Base-by-base conservation (phyloP, 1,140 invertebrate species). In the Maniola jurtina region DNA sequence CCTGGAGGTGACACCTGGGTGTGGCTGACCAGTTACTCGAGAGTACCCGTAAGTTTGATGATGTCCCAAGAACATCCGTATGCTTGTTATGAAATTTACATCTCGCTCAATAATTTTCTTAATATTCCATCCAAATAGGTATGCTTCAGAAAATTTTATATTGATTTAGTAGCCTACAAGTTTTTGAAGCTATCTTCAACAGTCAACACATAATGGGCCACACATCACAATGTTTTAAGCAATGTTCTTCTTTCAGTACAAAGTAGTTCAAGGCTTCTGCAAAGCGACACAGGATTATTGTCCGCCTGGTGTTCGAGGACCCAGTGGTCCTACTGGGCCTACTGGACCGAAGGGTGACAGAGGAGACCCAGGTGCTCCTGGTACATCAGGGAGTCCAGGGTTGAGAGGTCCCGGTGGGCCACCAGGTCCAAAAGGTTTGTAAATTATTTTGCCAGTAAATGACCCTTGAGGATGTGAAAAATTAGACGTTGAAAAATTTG, bases 211-310 rank as follows among this genome's bases (percentile, higher is more conserved):
- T 25, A n/a, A n/a, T n/a, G n/a, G n/a, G n/a, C n/a, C n/a, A 25
- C 25, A 25, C 25, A 25, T 25, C 25, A 25, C 7, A 10, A 2
- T 8, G n/a, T 58, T 59, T n/a, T n/a, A n/a, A n/a, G n/a, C n/a
- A n/a, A n/a, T n/a, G n/a, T n/a, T 45, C 35, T 38, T 33, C 34
- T 82, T 84, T 15, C 80, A 96, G 95, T 92, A 94, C 66, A 92
- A 93, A 61, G 94, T 94, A 1, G 94, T 96, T 55, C 93, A 96
- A 86, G 94, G 94, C 6, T 95, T 95, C 76, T 96, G 95, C 75
- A 92, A 92, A 64, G 93, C 94, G 10, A 95, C 95, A 0, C 94
- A 95, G 75, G 94, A 96, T 42, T 96, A 96, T 79, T 98, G 97
- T 81, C 94, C 95, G n/a, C 94, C 94, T 0, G 93, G 95, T 15